Evolutionary conservation across 2,797 vertebrate species (phyloP), one percentile per base, ranked within the genome.

Genomic region (Nannoperca australis): DNA sequence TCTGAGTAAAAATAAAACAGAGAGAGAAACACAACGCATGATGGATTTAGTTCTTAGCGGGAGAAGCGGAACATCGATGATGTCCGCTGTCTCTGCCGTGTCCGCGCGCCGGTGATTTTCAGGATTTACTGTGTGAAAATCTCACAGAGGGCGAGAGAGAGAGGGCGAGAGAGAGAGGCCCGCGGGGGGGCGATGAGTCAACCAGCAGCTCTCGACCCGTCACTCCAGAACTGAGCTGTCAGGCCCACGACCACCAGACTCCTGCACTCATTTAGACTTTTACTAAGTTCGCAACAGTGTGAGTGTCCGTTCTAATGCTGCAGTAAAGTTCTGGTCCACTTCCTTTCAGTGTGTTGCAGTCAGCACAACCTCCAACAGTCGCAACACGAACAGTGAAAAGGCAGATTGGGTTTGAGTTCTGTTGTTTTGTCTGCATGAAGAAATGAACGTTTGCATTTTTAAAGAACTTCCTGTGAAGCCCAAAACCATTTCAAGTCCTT

Each of bases 41-140:
- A 85, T 75, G 79, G 84, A 88, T 87, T 90, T 83, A 82, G 83
- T 77, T 89, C 82, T 88, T 69, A 86, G 73, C 30, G n/a, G 73
- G 44, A 78, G 73, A 70, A 68, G 86, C 38, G 59, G 66, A 89
- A 87, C 86, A 89, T 84, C 67, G 69, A 79, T 89, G 84, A 83
- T 81, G 84, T 86, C 81, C 14, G 36, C 71, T 50, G 80, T 87
- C 85, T 81, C 64, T 64, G 68, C 69, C 30, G 42, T 51, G 76
- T 77, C 59, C 53, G 32, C 62, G 78, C 27, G 14, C 56, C 24
- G 62, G 70, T 34, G 65, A 84, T 83, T 86, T 84, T 65, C 72
- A 76, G 83, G 87, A 89, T 83, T 87, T 86, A 78, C 75, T 76
- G 69, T 71, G 55, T 80, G 76, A 80, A 86, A 87, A 78, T 75